Conservation (phyloP, 2,113 vertebrate genomes). For the Vulpes ferrilata region DNA sequence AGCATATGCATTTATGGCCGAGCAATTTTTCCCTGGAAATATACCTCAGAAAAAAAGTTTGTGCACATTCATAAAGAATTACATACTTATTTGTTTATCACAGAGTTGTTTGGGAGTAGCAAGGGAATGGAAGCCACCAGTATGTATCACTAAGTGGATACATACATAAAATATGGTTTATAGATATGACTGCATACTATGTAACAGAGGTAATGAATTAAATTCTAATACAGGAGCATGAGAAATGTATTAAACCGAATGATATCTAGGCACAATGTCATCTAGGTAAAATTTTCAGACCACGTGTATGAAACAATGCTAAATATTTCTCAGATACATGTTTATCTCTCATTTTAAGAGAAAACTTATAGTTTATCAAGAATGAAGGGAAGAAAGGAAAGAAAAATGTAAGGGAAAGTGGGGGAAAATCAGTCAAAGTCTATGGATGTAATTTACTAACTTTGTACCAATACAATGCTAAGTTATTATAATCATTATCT, state of each 20-base stretch:
- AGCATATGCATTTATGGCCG: background rate
- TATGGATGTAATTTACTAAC: background rate
- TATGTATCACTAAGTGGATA: background rate
- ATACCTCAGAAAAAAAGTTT: background rate
- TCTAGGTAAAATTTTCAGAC: constrained; percentile 47
- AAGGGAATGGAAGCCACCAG: background rate
- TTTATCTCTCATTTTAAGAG: background rate
- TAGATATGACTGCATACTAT: background rate
- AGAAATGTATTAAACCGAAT: constrained; percentile 12
- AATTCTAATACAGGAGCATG: background rate
- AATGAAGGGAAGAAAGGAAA: background rate
- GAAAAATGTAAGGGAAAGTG: background rate
- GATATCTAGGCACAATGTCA: background rate
- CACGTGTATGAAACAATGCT: background rate
- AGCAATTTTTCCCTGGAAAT: background rate
- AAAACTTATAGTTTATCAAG: background rate
- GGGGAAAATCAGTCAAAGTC: background rate
- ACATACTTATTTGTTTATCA: background rate
- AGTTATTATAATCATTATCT: background rate
- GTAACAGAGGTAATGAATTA: background rate
- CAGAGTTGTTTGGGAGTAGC: background rate
- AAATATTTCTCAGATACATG: constrained; percentile 5
- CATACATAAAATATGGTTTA: background rate
- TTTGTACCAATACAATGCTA: background rate
- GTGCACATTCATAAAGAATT: background rate